Percentiles rank a stretch among this genome's conserved stretches.
Evolutionary conservation across 2,113 vertebrate genomes (phyloP).

Genomic region (Ailurus styani): DNA sequence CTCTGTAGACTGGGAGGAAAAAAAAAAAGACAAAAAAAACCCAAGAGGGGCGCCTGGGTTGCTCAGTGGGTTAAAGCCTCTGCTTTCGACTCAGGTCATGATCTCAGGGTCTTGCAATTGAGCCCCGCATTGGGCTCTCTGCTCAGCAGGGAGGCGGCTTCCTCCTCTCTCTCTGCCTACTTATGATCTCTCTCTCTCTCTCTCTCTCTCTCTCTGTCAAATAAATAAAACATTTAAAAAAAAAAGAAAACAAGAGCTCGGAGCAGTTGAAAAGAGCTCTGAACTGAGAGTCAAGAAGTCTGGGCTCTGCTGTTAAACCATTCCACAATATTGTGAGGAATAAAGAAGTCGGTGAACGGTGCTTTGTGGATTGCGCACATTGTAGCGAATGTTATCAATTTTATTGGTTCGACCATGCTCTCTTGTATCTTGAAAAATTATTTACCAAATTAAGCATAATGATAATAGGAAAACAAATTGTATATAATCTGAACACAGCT

Average conservation of each 20-base stretch:
- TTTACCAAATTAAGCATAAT: background rate
- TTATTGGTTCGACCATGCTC: background rate
- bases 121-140: too few relatives aligned
- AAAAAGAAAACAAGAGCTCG: background rate
- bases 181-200: too few relatives aligned
- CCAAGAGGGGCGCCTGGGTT: too few relatives aligned
- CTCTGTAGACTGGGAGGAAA: background rate
- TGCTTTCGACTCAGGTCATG: too few relatives aligned
- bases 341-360: background rate
- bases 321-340: background rate
- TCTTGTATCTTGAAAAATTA: background rate
- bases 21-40: too few relatives aligned
- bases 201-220: too few relatives aligned
- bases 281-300: background rate
- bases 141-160: too few relatives aligned
- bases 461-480: background rate
- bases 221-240: too few relatives aligned
- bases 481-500: background rate
- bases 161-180: too few relatives aligned
- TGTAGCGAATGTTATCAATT: background rate
- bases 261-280: background rate
- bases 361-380: background rate
- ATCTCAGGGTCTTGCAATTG: too few relatives aligned
- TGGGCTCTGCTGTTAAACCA: background rate
- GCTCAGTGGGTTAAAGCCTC: too few relatives aligned